Evolutionary conservation across 37 sponge, comb jelly and placozoan species (phyloP), one percentile per base, ranked within the genome.

Genomic region (Eunapius fragilis): DNA sequence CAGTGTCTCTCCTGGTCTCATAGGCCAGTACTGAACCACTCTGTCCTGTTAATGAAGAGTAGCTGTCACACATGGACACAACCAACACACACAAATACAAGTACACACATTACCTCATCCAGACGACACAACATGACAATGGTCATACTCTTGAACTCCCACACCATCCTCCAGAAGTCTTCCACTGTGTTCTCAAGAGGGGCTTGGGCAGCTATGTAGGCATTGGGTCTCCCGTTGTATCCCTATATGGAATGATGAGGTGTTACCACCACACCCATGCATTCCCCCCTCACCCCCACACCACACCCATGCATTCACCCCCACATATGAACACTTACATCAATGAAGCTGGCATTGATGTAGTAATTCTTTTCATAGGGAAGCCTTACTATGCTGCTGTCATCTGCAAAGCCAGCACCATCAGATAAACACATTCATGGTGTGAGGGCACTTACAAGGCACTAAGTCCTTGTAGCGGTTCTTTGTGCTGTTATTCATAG

Each of bases 121-220:
- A 91, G 48, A 48, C 78, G 73, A 28, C 82, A 85, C 33, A 88
- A 25, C 89, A 92, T 88, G 67, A 92, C 85, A 36, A 92, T 89
- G 27, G 72, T 58, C 25, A 36, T 36, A 11, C 68, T 70, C 30
- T 70, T 80, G 24, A 89, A 80, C 25, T 85, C 89, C 93, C 89
- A 92, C 34, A 92, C 80, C 93, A 92, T 88, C 37, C 89, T 78
- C 93, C 93, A 92, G 80, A 92, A 84, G 83, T 92, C 93, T 41
- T 69, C 67, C 67, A 86, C 72, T 28, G 93, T 92, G 17, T 68
- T 31, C 50, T 37, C 67, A 22, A 92, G 72, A 23, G 93, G 93
- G 25, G 77, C 93, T 67, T 92, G 93, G 25, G 93, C 80, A 25
- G 89, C 81, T 37, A 92, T 92, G 86, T 85, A 92, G 25, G 58